These are phyloP conservation scores for Symphodus melops DNA, from an alignment of 2,113 vertebrate genomes.

Conservation along the genomic window DNA sequence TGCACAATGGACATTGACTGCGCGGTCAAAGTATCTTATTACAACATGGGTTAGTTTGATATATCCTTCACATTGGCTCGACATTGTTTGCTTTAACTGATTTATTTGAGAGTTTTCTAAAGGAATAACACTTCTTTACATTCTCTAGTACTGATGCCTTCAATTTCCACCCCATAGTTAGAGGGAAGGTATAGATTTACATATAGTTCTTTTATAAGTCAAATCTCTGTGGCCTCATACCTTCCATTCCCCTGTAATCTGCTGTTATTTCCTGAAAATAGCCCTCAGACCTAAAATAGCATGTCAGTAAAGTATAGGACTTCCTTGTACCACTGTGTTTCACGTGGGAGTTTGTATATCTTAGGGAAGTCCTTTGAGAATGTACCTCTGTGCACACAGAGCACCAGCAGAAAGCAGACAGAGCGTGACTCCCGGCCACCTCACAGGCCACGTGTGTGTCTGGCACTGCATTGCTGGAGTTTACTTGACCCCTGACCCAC, in stretches of 20 bases:
- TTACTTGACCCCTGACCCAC: conserved; percentile 68
- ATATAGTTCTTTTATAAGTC: conserved; percentile 5
- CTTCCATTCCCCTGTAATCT: conserved; percentile 2
- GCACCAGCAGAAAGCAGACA: conserved; percentile 7
- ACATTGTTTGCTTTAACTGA: neutral
- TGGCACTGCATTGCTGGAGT: conserved; percentile 41
- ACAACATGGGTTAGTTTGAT: conserved; percentile 6
- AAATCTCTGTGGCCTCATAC: neutral
- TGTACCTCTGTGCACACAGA: conserved; percentile 16
- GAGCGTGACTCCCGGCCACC: conserved; percentile 11
- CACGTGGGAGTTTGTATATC: conserved; percentile 39
- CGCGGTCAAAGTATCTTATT: conserved; percentile 3
- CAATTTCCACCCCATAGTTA: neutral
- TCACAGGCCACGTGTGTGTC: conserved; percentile 43
- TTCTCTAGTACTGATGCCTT: neutral
- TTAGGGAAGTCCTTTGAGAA: conserved; percentile 32
- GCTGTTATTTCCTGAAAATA: neutral
- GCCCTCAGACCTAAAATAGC: conserved; percentile 26
- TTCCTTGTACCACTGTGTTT: conserved; percentile 24
- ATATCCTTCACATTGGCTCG: neutral
- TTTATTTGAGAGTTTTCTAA: neutral
- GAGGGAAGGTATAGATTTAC: neutral
- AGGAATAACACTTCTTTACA: neutral
- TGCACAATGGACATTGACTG: conserved; percentile 21
- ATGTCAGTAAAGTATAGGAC: conserved; percentile 9